Conservation (phyloP, 2,797 vertebrate species). For the Tadarida brasiliensis region DNA sequence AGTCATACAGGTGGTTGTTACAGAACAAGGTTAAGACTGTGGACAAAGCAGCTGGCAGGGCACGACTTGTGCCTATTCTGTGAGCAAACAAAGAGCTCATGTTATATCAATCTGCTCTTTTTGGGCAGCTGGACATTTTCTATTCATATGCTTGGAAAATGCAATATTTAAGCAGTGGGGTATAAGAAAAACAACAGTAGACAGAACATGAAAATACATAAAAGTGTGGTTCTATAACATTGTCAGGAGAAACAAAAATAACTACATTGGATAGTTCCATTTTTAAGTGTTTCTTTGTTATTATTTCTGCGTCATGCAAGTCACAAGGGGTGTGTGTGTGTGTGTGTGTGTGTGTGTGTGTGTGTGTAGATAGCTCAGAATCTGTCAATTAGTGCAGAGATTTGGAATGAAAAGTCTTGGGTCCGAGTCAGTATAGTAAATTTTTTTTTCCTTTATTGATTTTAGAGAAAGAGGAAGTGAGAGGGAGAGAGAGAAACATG, state of each 20-base stretch:
- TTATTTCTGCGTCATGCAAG: conserved; percentile 9
- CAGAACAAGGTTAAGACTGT: conserved; percentile 49
- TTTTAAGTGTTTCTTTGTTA: conserved; percentile 46
- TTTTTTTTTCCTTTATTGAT: too few species aligned
- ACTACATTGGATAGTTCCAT: neutral
- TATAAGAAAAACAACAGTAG: conserved; percentile 23
- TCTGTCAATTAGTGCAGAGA: conserved; percentile 13
- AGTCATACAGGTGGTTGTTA: conserved; percentile 62
- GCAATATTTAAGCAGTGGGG: conserved; percentile 19
- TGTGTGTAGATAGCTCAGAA: neutral
- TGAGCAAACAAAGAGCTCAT: conserved; percentile 55
- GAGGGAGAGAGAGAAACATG: too few species aligned
- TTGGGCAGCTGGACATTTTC: conserved; percentile 11
- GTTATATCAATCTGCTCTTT: conserved; percentile 36
- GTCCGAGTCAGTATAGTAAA: neutral
- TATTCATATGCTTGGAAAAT: conserved; percentile 55
- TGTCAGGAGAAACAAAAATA: neutral
- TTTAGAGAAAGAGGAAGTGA: too few species aligned
- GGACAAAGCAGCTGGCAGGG: conserved; percentile 64
- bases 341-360: neutral
- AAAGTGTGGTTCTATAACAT: neutral
- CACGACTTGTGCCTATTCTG: conserved; percentile 35
- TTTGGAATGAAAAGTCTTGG: neutral
- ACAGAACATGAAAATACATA: neutral
- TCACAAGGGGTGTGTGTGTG: neutral